A percentile compares a stretch with the other conserved stretches of the same genome.
Evolutionary conservation across 2,113 vertebrate genomes (phyloP).

Genomic region (Okapia johnstoni): DNA sequence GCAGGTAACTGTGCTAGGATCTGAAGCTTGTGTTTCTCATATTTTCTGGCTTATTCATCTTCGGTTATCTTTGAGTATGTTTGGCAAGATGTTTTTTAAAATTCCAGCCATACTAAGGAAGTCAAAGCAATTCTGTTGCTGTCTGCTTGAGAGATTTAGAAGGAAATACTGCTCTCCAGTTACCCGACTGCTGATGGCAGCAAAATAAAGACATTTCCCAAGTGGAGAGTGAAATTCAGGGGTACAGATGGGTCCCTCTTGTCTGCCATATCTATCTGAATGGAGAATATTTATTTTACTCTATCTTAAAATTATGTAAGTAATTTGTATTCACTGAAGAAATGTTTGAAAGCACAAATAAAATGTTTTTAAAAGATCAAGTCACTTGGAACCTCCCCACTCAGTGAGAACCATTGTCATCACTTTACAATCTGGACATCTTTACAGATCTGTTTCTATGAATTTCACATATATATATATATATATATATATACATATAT

Average conservation of each 20-base stretch:
- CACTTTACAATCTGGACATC: neutral
- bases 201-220: neutral
- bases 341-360: neutral
- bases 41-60: neutral
- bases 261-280: neutral
- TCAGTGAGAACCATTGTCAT: neutral
- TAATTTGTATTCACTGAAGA: neutral
- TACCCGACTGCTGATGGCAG: neutral
- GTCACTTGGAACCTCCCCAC: neutral
- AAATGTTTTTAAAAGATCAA: neutral
- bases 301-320: neutral
- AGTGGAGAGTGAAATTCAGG: neutral
- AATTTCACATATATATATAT: neutral
- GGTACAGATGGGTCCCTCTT: neutral
- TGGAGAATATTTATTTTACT: neutral
- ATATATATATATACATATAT: neutral
- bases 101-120: neutral
- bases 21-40: neutral
- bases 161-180: neutral
- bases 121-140: neutral
- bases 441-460: neutral
- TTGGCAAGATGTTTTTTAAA: neutral
- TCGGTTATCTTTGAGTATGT: neutral
- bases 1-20: neutral
- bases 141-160: neutral